Base-by-base conservation (phyloP, 2,113 vertebrate genomes). In the Muntiacus muntjak region DNA sequence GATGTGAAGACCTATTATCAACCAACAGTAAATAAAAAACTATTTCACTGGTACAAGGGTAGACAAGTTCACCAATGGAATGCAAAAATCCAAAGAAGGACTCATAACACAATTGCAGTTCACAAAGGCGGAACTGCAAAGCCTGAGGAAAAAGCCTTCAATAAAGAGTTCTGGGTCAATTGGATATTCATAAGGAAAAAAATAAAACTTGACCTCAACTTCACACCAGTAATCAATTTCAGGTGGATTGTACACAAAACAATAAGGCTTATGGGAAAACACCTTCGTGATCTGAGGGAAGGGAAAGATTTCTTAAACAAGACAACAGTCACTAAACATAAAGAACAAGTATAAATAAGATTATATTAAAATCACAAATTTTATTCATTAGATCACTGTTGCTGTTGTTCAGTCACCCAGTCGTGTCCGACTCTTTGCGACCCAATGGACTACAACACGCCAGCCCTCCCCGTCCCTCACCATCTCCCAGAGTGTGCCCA, bases 1-100 rank as follows among this genome's bases (percentile, higher is more conserved):
- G 36, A 98, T 67, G 6, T 55, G 88, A 86, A 91, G 58, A 45
- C 45, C 87, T 45, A 94, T 79, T 87, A 71, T 52, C 87, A 79
- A 78, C 25, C 30, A 87, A 91, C 1, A 92, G 25, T 47, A 79
- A 90, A 79, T 79, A 93, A 88, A 76, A 81, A 30, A 45, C 43
- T 6, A 25, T 50, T 67, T 50, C 92, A 71, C 19, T 45, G 16
- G 14, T 25, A 6, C 36, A 87, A 54, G 33, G 12, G 17, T 30
- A 94, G n/a, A 57, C 1, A 84, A 64, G 16, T 50, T 55, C 67
- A 82, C 11, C 36, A 87, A 19, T 3, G 6, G 40, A 79, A 94
- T 2, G 15, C 13, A 57, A 89, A 30, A 81, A 26, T 47, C 23
- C 28, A 13, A 17, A 96, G 82, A 82, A 15, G 50, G 23, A 57